A percentile compares a stretch with the other conserved stretches of the same genome.
These are phyloP conservation scores for Thamnophis elegans DNA, from an alignment of 2,797 vertebrate genomes.

Conservation along the genomic window DNA sequence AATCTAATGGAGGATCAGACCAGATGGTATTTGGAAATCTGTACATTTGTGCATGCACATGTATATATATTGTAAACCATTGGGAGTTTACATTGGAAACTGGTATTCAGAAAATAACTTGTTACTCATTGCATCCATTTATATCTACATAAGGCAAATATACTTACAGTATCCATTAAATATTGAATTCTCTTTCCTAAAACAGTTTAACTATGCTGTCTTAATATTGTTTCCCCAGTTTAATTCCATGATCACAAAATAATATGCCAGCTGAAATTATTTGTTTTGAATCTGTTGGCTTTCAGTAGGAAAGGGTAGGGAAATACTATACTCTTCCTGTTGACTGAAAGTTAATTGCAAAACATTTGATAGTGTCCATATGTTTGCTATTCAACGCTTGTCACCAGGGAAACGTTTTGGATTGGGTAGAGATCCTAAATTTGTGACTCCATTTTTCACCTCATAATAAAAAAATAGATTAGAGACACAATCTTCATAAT, in stretches of 20 bases:
- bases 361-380: not conserved
- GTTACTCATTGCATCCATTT: not conserved
- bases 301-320: not conserved
- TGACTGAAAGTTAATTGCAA: not conserved
- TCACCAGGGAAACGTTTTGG: not conserved
- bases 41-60: not conserved
- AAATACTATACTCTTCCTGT: not conserved
- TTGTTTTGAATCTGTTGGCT: not conserved
- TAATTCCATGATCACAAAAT: not conserved
- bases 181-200: not conserved
- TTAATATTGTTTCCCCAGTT: not conserved
- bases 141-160: not conserved
- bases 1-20: not conserved
- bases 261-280: not conserved
- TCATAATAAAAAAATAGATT: not conserved
- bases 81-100: not conserved
- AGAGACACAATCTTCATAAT: not conserved
- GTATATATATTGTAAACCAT: not conserved
- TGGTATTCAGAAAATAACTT: not conserved
- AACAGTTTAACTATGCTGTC: not conserved
- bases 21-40: not conserved
- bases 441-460: not conserved
- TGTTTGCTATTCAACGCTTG: not conserved
- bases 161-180: not conserved
- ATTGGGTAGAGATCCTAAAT: not conserved